A percentile compares a stretch with the other conserved stretches of the same genome.
Evolutionary conservation across 2,888 invertebrate species (phyloP).

Genomic region (Scaptodrosophila latifasciaeformis): DNA sequence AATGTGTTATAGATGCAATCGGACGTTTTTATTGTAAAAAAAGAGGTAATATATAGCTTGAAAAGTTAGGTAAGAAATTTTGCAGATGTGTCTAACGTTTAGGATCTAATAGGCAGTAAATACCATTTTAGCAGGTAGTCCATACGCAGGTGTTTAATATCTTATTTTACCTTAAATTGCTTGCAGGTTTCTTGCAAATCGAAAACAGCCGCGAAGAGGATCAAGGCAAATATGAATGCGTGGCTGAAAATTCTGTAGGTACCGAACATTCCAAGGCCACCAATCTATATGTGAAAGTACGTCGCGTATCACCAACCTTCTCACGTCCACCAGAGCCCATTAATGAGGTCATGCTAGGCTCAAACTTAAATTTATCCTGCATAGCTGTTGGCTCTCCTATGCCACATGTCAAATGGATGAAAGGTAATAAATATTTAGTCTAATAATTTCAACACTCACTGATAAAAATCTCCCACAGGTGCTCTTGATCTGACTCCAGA

Average conservation of each 20-base stretch:
- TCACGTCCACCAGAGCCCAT: conserved; percentile 90
- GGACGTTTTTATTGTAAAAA: conserved; percentile 25
- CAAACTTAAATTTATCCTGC: conserved; percentile 93
- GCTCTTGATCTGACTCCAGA: conserved; percentile 90
- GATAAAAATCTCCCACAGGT: conserved; percentile 72
- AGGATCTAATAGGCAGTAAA: background rate
- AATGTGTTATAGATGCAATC: rapidly evolving
- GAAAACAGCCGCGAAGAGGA: conserved; percentile 92
- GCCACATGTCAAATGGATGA: conserved; percentile 96
- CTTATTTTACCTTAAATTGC: background rate
- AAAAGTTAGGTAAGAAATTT: background rate
- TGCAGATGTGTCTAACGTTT: background rate
- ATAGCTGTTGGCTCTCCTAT: conserved; percentile 98
- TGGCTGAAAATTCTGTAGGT: conserved; percentile 94
- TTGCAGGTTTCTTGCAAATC: conserved; percentile 82
- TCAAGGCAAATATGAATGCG: conserved; percentile 97
- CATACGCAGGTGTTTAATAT: background rate
- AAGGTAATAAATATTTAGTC: conserved; percentile 76
- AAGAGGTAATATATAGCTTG: too few relatives aligned
- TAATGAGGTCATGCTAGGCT: conserved; percentile 93
- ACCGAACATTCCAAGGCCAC: conserved; percentile 94
- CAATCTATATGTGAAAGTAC: conserved; percentile 94
- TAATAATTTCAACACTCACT: background rate
- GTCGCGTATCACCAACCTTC: conserved; percentile 96
- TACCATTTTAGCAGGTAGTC: background rate